Percentiles rank a stretch among this genome's conserved stretches.
These are phyloP conservation scores for Drosophila histrio DNA, from an alignment of 2,888 invertebrate species.

Conservation along the genomic window DNA sequence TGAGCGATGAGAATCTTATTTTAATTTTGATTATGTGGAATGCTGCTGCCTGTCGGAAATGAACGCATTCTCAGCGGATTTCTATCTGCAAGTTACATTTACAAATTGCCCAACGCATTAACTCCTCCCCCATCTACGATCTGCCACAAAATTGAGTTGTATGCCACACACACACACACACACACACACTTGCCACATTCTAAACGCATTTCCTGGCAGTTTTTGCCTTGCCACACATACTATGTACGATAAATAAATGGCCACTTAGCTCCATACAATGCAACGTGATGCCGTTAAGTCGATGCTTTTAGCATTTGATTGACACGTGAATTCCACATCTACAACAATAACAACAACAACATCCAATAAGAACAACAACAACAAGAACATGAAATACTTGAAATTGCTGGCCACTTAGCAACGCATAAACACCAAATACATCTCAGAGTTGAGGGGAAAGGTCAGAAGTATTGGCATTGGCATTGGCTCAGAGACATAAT, in stretches of 20 bases:
- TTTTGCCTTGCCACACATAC: slow-evolving; percentile 10
- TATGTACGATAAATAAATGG: slow-evolving; percentile 62
- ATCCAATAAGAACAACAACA: slow-evolving; percentile 14
- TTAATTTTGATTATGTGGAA: slow-evolving; percentile 75
- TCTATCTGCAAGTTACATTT: slow-evolving; percentile 76
- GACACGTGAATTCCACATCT: slow-evolving; percentile 54
- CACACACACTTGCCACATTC: slow-evolving; percentile 9
- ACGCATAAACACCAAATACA: slow-evolving; percentile 44
- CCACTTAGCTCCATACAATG: slow-evolving; percentile 55
- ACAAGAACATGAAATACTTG: slow-evolving; percentile 18
- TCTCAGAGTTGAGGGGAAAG: background rate
- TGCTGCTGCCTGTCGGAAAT: slow-evolving; percentile 43
- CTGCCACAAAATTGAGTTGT: slow-evolving; percentile 56
- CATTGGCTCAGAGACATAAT: too few species aligned
- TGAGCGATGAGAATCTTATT: slow-evolving; percentile 78
- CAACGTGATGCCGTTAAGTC: slow-evolving; percentile 61
- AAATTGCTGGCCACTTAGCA: slow-evolving; percentile 56
- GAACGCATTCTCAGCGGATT: slow-evolving; percentile 56
- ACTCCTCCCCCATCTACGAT: background rate
- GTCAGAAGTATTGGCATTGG: background rate
- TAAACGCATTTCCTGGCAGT: slow-evolving; percentile 42
- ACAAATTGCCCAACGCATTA: slow-evolving; percentile 72
- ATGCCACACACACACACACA: slow-evolving; percentile 4
- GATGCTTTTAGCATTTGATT: slow-evolving; percentile 71
- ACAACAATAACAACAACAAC: slow-evolving; percentile 20